Percentiles rank a stretch among this genome's conserved stretches.
Conservation (phyloP, 2,113 vertebrate species). For the Ranitomeya imitator region DNA sequence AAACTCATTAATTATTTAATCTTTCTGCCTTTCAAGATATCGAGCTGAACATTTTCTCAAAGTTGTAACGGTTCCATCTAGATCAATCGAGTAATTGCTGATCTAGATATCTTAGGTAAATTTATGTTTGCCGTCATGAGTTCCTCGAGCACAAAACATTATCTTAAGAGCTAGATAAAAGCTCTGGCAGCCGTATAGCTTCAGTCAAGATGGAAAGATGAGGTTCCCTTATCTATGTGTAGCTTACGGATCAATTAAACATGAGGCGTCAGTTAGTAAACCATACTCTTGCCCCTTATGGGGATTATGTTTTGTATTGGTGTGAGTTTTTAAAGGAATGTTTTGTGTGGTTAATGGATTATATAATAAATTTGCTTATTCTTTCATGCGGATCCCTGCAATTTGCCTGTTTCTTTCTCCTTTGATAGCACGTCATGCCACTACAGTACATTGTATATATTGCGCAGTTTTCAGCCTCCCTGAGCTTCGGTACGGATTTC, state of each 20-base stretch:
- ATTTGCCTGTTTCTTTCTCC: too few species aligned
- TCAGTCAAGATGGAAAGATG: not conserved
- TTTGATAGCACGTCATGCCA: not conserved
- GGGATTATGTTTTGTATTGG: too few species aligned
- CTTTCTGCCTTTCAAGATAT: too few species aligned
- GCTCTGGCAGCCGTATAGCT: not conserved
- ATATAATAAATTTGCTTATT: too few species aligned
- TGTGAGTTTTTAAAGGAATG: too few species aligned
- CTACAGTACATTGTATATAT: not conserved
- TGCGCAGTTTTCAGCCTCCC: not conserved
- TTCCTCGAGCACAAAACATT: not conserved
- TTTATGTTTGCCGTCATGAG: not conserved
- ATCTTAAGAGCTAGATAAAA: not conserved
- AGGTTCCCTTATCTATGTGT: not conserved
- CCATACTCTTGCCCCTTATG: too few species aligned
- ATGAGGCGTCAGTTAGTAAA: too few species aligned
- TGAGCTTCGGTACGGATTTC: not conserved
- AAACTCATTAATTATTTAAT: too few species aligned
- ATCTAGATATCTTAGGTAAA: not conserved
- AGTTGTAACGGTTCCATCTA: not conserved
- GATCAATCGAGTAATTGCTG: not conserved
- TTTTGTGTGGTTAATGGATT: too few species aligned
- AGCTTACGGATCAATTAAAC: not conserved
- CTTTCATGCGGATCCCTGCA: too few species aligned
- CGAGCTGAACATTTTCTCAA: not conserved